Base-by-base conservation (phyloP, 2,113 vertebrate genomes). In the Cyanoramphus novaezelandiae region DNA sequence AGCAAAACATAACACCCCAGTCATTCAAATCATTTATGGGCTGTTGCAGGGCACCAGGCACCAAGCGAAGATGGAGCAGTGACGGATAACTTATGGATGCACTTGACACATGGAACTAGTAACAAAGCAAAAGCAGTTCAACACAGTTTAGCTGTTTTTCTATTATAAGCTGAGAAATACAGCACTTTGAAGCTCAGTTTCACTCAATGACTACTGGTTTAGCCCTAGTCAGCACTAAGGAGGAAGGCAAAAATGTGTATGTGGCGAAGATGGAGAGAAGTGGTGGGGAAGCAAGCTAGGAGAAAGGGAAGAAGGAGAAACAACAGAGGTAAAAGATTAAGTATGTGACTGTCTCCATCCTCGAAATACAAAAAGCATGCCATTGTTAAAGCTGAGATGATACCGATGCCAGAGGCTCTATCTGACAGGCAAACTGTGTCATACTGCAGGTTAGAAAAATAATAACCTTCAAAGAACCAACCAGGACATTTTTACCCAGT, bases 11-110 rank as follows among this genome's bases (percentile, higher is more conserved):
- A 86, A 78, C 68, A 81, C 6, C 13, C 24, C 8, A 8, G 8
- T 65, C 89, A 84, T 7, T 13, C 52, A 96, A 87, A 92, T 81
- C 13, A 64, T 55, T 89, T 60, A 35, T 60, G 85, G 81, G 82
- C 25, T 25, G 4, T 39, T 94, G 59, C 62, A 89, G 10, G 18
- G 53, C 83, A 74, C 11, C 88, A 80, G 53, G 53, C 69, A 88
- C 29, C 10, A 25, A 70, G 62, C 3, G 7, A 90, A 27, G 82
- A 33, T 0, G 0, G 39, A 78, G 49, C 43, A 76, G 84, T 80
- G 69, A 52, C 0, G 0, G 53, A 65, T 80, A 46, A 59, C 0
- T 0, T 77, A 55, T 15, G 59, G 91, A 64, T 28, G 69, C 47
- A 44, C 60, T 25, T 69, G 37, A 62, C 44, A 75, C 2, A 1